Conservation (phyloP, 2,113 vertebrate genomes). For the Henicopernis longicauda region DNA sequence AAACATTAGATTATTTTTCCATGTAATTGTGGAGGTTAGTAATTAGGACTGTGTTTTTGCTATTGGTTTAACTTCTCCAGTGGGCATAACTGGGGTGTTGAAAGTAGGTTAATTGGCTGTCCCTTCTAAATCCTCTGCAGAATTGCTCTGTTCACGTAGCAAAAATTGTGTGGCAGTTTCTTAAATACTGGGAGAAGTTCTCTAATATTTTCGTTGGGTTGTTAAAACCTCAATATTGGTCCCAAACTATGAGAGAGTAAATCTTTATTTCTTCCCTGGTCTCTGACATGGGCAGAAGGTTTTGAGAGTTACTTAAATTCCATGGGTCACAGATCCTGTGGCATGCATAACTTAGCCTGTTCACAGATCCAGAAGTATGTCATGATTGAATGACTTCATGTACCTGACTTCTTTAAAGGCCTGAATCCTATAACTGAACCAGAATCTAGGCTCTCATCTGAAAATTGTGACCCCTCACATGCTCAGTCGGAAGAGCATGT, state of each 20-base stretch:
- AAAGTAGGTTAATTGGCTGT: conserved; percentile 5
- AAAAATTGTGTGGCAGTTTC: background rate
- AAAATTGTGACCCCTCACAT: background rate
- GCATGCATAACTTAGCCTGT: background rate
- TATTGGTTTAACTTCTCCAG: background rate
- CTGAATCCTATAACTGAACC: background rate
- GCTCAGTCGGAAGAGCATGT: background rate
- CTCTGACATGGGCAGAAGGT: background rate
- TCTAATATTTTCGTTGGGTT: background rate
- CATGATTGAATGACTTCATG: background rate
- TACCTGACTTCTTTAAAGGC: background rate
- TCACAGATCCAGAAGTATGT: background rate
- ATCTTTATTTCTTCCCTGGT: background rate
- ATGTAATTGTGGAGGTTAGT: background rate
- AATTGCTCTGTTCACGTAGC: background rate
- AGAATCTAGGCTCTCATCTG: background rate
- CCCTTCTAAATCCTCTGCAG: background rate
- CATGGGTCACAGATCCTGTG: background rate
- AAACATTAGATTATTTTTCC: background rate
- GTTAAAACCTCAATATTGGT: background rate
- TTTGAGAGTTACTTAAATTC: background rate
- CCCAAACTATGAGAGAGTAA: background rate
- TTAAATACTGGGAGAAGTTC: background rate
- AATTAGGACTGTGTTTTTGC: background rate
- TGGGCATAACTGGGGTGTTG: background rate